Base-by-base conservation (phyloP, 1,140 invertebrate genomes). In the Phthorimaea operculella region DNA sequence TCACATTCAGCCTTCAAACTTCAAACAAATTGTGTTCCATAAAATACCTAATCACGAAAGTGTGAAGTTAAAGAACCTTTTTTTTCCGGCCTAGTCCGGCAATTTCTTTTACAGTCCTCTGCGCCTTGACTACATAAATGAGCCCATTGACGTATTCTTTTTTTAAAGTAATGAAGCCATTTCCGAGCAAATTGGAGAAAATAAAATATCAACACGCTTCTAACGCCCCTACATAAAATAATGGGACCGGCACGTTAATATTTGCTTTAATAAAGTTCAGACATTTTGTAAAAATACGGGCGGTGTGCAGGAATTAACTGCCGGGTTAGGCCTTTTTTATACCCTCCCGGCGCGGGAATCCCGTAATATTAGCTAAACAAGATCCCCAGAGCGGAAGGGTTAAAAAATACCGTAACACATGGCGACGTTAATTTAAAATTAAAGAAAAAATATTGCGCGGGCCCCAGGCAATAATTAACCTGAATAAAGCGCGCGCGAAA, bases 201-300 rank as follows among this genome's bases (percentile, higher is more conserved):
- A 80, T 79, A 79, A 79, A 79, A 81, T 78, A 76, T 79, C 68
- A 82, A 78, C 76, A 75, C 67, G 58, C 65, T 68, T 66, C 72
- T 70, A 74, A 73, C 73, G 69, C 58, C 63, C 62, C 51, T 52
- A 60, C 65, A 62, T 66, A 67, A 72, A 72, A 70, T 66, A 21
- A 50, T 64, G 64, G 65, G 56, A 63, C 66, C 51, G 59, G 60
- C 59, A 65, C 64, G 64, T 72, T 76, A 75, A 79, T 76, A 79
- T 79, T 77, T 76, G 68, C 69, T 72, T 70, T 77, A 74, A 77
- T 79, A 77, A 74, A 73, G 63, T 69, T 68, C 63, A 65, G 68
- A 73, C 74, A 75, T 76, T 79, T 76, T 66, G 51, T 60, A 70
- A 74, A 78, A 78, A 72, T 72, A 73, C 70, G 62, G 65, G 52